A percentile compares a stretch with the other conserved stretches of the same genome.
These are phyloP conservation scores for Marcusenius ussheri DNA, from an alignment of 2,113 vertebrate genomes.

Conservation along the genomic window DNA sequence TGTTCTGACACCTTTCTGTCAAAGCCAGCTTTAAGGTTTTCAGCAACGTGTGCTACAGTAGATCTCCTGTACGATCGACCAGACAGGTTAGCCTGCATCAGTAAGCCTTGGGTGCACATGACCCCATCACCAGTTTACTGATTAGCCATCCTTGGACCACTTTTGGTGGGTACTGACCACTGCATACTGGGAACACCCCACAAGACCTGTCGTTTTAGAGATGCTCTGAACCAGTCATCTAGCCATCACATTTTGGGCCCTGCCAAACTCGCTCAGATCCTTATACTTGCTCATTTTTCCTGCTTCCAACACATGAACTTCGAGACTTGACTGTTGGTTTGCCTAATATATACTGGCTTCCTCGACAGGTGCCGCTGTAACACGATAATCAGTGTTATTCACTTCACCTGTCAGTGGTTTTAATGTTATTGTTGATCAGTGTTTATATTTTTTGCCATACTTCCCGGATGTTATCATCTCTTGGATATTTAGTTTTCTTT, in stretches of 20 bases:
- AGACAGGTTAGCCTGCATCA: not conserved
- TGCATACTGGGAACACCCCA: too few species aligned
- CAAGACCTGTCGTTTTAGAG: too few species aligned
- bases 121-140: not conserved
- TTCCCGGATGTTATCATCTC: not conserved
- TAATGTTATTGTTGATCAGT: not conserved
- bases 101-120: not conserved
- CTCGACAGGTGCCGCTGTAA: not conserved
- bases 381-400: not conserved
- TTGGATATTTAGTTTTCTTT: not conserved
- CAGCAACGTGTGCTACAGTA: too few species aligned
- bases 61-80: not conserved
- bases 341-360: not conserved
- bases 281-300: not conserved
- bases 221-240: too few species aligned
- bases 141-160: not conserved
- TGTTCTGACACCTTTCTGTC: too few species aligned
- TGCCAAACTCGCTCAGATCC: too few species aligned
- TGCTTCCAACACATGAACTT: not conserved
- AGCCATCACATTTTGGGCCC: too few species aligned
- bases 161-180: not conserved
- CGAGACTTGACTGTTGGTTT: not conserved
- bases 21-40: too few species aligned
- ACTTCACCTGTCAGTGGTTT: not conserved
- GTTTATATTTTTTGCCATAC: not conserved